Conservation (phyloP, 2,888 invertebrate species). For the Brenthis daphne region DNA sequence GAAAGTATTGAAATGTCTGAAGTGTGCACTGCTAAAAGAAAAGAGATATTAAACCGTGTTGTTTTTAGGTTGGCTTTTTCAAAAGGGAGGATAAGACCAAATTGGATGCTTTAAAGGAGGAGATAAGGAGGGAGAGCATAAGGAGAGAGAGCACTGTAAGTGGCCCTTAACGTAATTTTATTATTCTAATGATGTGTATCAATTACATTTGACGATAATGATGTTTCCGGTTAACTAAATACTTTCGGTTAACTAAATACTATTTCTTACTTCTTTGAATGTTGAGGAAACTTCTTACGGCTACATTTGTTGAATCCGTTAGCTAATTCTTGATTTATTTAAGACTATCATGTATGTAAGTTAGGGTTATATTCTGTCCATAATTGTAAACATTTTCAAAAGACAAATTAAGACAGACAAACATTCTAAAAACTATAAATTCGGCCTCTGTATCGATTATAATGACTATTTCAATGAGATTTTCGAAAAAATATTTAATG, state of each 20-base stretch:
- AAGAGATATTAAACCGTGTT: slow-evolving; percentile 31
- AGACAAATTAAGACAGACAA: too few relatives aligned
- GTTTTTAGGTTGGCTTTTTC: slow-evolving; percentile 65
- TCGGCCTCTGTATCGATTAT: too few relatives aligned
- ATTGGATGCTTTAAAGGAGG: slow-evolving; percentile 49
- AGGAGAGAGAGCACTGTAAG: slow-evolving; percentile 55
- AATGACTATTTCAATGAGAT: too few relatives aligned
- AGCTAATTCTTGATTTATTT: neutral
- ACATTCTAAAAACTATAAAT: too few relatives aligned
- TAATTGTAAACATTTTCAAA: too few relatives aligned
- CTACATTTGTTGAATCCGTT: neutral
- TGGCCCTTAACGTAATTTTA: slow-evolving; percentile 30
- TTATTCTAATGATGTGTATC: slow-evolving; percentile 15
- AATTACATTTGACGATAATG: slow-evolving; percentile 21
- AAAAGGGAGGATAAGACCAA: slow-evolving; percentile 58
- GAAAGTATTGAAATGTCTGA: neutral
- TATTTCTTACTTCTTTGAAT: neutral
- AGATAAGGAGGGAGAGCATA: slow-evolving; percentile 49
- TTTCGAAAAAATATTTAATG: too few relatives aligned
- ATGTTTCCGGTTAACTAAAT: neutral
- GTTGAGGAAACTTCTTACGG: neutral
- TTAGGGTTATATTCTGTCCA: too few relatives aligned
- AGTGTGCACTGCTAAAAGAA: slow-evolving; percentile 23
- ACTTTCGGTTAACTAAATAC: neutral
- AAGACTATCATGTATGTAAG: too few relatives aligned